Percentiles rank a stretch among this genome's conserved stretches.
Conservation (phyloP, 2,113 vertebrate species). For the Psilopogon haemacephalus region DNA sequence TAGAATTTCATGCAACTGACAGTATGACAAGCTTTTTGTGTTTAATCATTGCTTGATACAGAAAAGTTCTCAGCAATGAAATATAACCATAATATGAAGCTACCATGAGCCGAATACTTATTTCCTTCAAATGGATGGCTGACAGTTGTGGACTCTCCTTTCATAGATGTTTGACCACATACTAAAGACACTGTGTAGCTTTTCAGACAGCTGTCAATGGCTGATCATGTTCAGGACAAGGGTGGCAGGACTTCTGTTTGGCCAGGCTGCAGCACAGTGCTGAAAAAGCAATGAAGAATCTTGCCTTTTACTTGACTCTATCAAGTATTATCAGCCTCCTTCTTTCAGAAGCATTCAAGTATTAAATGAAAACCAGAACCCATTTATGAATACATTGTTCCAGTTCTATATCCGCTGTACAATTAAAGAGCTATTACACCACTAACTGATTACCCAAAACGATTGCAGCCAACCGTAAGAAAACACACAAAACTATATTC, state of each 20-base stretch:
- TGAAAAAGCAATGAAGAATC: constrained; percentile 1
- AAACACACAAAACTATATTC: constrained; percentile 1
- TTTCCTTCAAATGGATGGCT: background rate
- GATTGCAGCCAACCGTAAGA: background rate
- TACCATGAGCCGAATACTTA: background rate
- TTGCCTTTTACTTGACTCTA: constrained; percentile 14
- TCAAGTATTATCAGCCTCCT: background rate
- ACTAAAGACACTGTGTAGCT: background rate
- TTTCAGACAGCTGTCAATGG: background rate
- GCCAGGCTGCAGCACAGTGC: background rate
- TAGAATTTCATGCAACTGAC: background rate
- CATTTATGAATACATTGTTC: constrained; percentile 14
- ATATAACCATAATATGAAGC: background rate
- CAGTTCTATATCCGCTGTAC: background rate
- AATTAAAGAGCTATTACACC: constrained; percentile 31
- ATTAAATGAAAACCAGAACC: constrained; percentile 38
- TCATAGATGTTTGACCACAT: background rate
- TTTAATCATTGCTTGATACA: background rate
- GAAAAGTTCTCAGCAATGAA: background rate
- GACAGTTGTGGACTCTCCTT: background rate
- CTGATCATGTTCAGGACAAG: background rate
- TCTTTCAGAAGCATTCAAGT: background rate
- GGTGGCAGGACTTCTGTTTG: background rate
- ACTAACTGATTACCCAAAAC: background rate
- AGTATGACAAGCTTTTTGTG: background rate